These are phyloP conservation scores for Saccostrea echinata DNA, from an alignment of 1,140 invertebrate genomes.

Conservation along the genomic window DNA sequence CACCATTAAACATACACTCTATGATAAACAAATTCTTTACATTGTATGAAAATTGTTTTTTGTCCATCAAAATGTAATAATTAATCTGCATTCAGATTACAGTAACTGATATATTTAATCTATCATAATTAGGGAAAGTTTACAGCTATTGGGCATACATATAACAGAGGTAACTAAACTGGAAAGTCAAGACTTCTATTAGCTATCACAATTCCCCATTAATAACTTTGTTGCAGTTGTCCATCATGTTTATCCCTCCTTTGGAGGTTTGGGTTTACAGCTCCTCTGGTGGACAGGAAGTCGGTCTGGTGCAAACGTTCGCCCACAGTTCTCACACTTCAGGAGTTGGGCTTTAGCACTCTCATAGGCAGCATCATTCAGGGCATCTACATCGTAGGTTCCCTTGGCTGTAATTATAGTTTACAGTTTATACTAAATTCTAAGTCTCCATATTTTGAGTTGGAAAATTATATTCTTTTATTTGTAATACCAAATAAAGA, in stretches of 20 bases:
- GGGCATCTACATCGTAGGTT: conserved; percentile 71
- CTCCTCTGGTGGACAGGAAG: conserved; percentile 85
- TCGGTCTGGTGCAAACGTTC: conserved; percentile 87
- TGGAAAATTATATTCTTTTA: no score
- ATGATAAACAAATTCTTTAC: no score
- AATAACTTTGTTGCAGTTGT: neutral
- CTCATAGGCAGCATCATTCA: conserved; percentile 78
- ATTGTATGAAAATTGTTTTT: no score
- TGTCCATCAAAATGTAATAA: no score
- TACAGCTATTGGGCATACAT: no score
- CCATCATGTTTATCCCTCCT: conserved; percentile 65
- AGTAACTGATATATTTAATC: no score
- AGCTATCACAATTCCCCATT: neutral
- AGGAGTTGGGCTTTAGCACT: conserved; percentile 82
- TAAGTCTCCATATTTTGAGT: neutral
- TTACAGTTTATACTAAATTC: neutral
- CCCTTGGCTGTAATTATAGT: conserved; percentile 59
- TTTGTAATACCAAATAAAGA: no score
- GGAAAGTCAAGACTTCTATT: neutral
- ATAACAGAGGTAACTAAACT: no score
- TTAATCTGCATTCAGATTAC: no score
- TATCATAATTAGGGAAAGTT: no score
- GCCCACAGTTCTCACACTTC: conserved; percentile 85
- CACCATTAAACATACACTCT: no score
- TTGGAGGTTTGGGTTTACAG: conserved; percentile 79